Evolutionary conservation across 2,888 invertebrate species (phyloP), one percentile per base, ranked within the genome.

Genomic region (Megalurothrips usitatus): DNA sequence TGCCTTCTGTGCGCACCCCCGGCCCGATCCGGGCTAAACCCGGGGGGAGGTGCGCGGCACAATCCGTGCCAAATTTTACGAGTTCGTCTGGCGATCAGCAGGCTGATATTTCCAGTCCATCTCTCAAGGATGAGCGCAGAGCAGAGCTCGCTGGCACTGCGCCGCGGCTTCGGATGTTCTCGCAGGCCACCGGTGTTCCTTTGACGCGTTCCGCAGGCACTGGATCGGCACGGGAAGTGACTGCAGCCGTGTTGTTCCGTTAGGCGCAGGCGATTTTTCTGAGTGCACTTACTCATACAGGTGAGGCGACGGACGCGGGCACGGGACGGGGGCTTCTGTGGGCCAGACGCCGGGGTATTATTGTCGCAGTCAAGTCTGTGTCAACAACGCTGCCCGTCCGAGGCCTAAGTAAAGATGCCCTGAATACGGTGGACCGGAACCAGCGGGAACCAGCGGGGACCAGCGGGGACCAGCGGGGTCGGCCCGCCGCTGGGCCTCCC

Each of bases 51-150:
- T 23, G 68, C n/a, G 17, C 58, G 68, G 68, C 68, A 23, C 68
- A 68, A 23, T 23, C 68, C 68, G 68, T 75, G 68, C 68, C 68
- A 75, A 75, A 75, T 75, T 75, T 75, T 75, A 75, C 68, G 68
- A 75, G 19, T 43, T 58, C 14, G 14, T 58, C 58, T 43, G 34
- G 6, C 34, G 34, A 43, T 43, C 34, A 43, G 3, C 3, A 43
- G 34, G n/a, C n/a, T 6, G 34, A 43, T 43, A 43, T 43, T 43
- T 43, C 6, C 34, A 43, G 34, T 43, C 2, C 34, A 43, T 43
- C 34, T 43, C 6, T 6, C 34, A 43, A 43, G 34, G 34, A 43
- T 43, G 34, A 2, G 34, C 34, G 34, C 34, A 43, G n/a, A n/a
- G n/a, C n/a, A n/a, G n/a, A n/a, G n/a, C n/a, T n/a, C n/a, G n/a